Base-by-base conservation (phyloP, 64 coral and sea anemone species). In the Montipora cactus region DNA sequence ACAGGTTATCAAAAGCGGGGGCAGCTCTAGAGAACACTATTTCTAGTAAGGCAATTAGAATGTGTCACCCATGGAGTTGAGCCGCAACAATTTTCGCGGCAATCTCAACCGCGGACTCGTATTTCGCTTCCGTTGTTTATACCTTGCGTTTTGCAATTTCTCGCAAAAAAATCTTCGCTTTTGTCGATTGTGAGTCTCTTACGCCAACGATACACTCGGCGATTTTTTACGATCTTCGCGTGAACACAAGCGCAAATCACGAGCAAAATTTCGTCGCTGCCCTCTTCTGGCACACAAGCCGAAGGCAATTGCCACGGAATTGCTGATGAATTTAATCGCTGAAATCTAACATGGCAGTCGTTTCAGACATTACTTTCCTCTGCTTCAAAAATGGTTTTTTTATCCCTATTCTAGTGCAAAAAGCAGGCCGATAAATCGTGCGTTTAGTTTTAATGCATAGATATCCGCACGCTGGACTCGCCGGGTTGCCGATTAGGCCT, bases 321-420 rank as follows among this genome's bases (percentile, higher is more conserved):
- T 73, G 69, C 69, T 73, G 69, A 0, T 19, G 69, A 73, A 73
- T 73, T 73, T 73, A 73, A 73, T 73, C 69, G 69, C 69, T 73
- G 69, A 73, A 18, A 73, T 73, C 69, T 73, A 19, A 73, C 69
- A 73, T 73, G 69, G 69, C 69, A 73, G 69, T 19, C 69, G 69
- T 73, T 23, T 73, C 69, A 73, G 74, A 76, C 19, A 76, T 28
- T 22, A 76, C 22, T 76, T 76, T 76, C 23, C 74, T 76, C 74
- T 76, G 74, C 74, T 76, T 76, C 74, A 76, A 76, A 76, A 28
- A 76, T 28, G 25, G 74, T 76, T 76, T 76, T 76, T 76, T 76
- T 8, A 28, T 45, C 74, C 28, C 28, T 76, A 44, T 76, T 28
- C 74, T 22, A 76, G 74, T 76, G 45, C 20, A 76, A 76, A 76